These are phyloP conservation scores for Neodon shergylaensis DNA, from an alignment of 2,113 vertebrate species.

Conservation along the genomic window DNA sequence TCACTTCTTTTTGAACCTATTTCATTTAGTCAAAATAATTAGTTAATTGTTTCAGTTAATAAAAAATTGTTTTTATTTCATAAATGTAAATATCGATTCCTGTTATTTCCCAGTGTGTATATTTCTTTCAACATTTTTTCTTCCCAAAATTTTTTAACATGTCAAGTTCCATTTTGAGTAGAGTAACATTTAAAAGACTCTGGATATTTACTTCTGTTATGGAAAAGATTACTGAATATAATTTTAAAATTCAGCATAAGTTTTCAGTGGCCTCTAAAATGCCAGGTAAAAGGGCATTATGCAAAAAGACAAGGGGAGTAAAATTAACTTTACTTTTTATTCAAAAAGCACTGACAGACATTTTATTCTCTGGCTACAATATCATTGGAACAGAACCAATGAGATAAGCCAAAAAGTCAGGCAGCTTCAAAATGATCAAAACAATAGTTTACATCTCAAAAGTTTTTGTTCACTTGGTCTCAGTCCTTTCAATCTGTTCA, in stretches of 20 bases:
- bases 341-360: constrained; percentile 74
- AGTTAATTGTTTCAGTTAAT: not conserved
- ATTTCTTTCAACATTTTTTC: not conserved
- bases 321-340: constrained; percentile 80
- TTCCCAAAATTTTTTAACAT: not conserved
- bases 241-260: not conserved
- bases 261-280: constrained; percentile 44
- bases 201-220: not conserved
- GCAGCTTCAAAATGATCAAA: constrained; percentile 76
- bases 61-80: not conserved
- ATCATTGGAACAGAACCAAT: constrained; percentile 81
- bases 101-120: not conserved
- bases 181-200: not conserved
- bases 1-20: not conserved
- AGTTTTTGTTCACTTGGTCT: constrained; percentile 70
- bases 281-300: not conserved
- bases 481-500: constrained; percentile 78
- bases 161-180: not conserved
- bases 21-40: not conserved
- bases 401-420: constrained; percentile 81
- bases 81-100: not conserved
- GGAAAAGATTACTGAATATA: not conserved
- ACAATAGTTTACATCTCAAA: constrained; percentile 75
- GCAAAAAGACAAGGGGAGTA: constrained; percentile 59
- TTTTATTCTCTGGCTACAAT: constrained; percentile 73